Evolutionary conservation across 2,888 invertebrate genomes (phyloP), one percentile per base, ranked within the genome.

Genomic region (Coleophora deauratella): DNA sequence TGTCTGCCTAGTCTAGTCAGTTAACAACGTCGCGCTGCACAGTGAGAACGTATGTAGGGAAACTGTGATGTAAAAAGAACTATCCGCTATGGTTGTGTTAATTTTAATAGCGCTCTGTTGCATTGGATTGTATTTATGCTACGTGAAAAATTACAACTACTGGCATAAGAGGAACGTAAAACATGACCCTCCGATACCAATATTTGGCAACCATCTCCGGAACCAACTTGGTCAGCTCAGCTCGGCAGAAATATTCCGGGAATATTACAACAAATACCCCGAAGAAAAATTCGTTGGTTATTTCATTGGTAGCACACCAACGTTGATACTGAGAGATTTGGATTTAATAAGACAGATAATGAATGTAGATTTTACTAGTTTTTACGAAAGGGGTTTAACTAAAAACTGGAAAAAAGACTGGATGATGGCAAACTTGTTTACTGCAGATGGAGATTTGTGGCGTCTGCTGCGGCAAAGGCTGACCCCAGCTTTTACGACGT

Each of bases 361-460:
- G 0, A 41, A 54, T 0, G 50, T 54, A 1, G 66, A 68, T 37
- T 68, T 66, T 36, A 36, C 42, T 2, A 27, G 53, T 36, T 66
- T 66, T 38, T 52, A 58, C 27, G 33, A 46, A 4, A 49, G 64
- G 30, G 68, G 66, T 1, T 15, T 63, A 1, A 33, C 33, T 1
- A 28, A 33, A 0, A 50, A 57, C 12, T 45, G 51, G n/a, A 41
- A 51, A 1, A 38, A 46, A 0, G 65, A 66, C 37, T 59, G 59
- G 2, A 31, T 66, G 7, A 39, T 62, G 37, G 52, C 40, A 15
- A 65, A 67, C 27, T 27, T 68, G 2, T 65, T 68, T 34, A 49
- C 55, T 1, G 54, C 47, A 2, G 68, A 68, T 2, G 68, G 68
- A 1, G 68, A 68, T 37, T 12, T 55, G 1, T 70, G 70, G 70